phyloP scores from a whole-genome alignment of 1,140 invertebrate species.

The Drosophila paulistorum region DNA sequence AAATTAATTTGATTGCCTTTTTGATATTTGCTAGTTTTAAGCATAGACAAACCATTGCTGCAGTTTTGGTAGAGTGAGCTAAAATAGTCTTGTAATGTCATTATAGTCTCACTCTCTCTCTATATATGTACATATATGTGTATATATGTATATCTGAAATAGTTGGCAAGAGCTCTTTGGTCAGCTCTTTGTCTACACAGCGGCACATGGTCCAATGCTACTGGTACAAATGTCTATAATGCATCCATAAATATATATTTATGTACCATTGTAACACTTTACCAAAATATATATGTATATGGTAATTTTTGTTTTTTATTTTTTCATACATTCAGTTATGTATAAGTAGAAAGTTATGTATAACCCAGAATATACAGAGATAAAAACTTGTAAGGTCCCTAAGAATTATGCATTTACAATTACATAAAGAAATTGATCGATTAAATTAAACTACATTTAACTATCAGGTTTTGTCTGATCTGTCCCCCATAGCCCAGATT shows the following conservation, averaged over 20 bases:
- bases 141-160: neutral
- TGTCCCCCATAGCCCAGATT: neutral
- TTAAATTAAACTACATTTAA: neutral
- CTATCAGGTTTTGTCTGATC: neutral
- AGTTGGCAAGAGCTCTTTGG: conserved; percentile 44
- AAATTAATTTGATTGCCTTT: conserved; percentile 32
- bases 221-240: conserved; percentile 55
- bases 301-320: conserved; percentile 33
- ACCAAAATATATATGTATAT: conserved; percentile 23
- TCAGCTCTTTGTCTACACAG: conserved; percentile 40
- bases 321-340: conserved; percentile 22
- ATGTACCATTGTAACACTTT: conserved; percentile 49
- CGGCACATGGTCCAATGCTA: conserved; percentile 27
- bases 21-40: conserved; percentile 38
- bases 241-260: conserved; percentile 59
- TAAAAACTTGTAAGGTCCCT: neutral
- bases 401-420: neutral
- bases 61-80: conserved; percentile 31
- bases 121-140: too few species aligned
- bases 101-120: conserved; percentile 35
- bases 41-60: conserved; percentile 36
- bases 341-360: neutral
- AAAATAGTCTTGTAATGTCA: conserved; percentile 58
- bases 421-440: neutral
- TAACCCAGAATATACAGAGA: conserved; percentile 1